A percentile compares a stretch with the other conserved stretches of the same genome.
Evolutionary conservation across 1,140 invertebrate species (phyloP).

Genomic region (Trichogramma pretiosum): DNA sequence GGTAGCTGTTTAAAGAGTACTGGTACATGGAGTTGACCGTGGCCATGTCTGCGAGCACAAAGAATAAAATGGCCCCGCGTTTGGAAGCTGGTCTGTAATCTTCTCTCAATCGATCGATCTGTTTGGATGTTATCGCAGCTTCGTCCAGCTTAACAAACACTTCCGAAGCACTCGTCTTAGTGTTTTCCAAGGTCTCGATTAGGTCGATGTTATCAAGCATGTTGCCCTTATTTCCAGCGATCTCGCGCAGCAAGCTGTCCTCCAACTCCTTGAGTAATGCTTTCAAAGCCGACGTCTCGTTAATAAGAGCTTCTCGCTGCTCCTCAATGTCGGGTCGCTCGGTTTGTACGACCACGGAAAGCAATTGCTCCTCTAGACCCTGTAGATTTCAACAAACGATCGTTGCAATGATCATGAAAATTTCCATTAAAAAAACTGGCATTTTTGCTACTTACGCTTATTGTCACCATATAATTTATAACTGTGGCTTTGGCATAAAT

Average conservation of each 20-base stretch:
- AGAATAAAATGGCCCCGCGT: constrained; percentile 80
- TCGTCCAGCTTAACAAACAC: constrained; percentile 66
- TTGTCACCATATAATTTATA: constrained; percentile 85
- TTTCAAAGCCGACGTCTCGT: constrained; percentile 80
- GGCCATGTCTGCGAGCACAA: constrained; percentile 79
- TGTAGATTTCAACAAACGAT: constrained; percentile 27
- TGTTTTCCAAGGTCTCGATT: constrained; percentile 77
- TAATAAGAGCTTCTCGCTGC: constrained; percentile 70
- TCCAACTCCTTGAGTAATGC: constrained; percentile 71
- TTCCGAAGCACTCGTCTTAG: constrained; percentile 73
- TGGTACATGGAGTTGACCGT: constrained; percentile 84
- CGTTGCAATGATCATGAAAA: neutral
- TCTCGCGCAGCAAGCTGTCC: constrained; percentile 69
- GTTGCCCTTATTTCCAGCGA: constrained; percentile 76
- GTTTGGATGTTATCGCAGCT: constrained; percentile 60
- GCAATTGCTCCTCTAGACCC: constrained; percentile 80
- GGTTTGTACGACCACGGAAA: constrained; percentile 75
- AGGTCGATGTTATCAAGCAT: constrained; percentile 86
- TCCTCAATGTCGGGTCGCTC: constrained; percentile 80
- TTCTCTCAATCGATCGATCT: constrained; percentile 74
- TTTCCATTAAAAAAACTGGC: too few species aligned
- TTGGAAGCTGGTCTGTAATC: constrained; percentile 73
- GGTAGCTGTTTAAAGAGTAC: constrained; percentile 71
- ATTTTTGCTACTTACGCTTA: constrained; percentile 47
- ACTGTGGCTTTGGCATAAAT: constrained; percentile 78